phyloP scores from a whole-genome alignment of 2,113 vertebrate genomes.

The human region GRCh38 chr4:26061501-26062000 shows the following conservation, averaged over 20 bases:
- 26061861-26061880: too few relatives aligned
- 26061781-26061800: accelerated
- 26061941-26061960: neutral
- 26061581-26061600: neutral
- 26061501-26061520: neutral
- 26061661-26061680: neutral
- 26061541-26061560: neutral
- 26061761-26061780: neutral
- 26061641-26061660: neutral
- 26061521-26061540: neutral
- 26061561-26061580: neutral
- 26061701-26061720: accelerated
- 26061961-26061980: neutral
- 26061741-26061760: neutral
- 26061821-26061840: neutral
- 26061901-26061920: neutral
- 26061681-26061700: neutral
- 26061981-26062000: neutral
- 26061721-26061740: neutral
- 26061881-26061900: too few relatives aligned
- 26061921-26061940: neutral
- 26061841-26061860: neutral
- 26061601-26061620: neutral
- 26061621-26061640: neutral
- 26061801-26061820: too few relatives aligned